Percentiles rank a stretch among this genome's conserved stretches.
Evolutionary conservation across 2,888 invertebrate species (phyloP).

Genomic region (Drosophila tanythrix): DNA sequence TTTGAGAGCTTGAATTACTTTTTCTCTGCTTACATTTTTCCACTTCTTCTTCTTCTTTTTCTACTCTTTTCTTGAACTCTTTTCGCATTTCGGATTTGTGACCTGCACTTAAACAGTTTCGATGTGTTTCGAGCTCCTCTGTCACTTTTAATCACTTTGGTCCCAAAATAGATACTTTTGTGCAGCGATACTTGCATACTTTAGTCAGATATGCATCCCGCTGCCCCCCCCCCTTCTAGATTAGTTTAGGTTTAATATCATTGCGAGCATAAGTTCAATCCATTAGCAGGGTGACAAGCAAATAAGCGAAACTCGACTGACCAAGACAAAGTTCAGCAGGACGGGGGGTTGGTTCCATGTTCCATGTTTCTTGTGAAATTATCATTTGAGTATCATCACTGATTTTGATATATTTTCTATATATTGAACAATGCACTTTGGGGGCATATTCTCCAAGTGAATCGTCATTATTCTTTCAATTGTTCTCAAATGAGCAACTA

Average conservation of each 20-base stretch:
- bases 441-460: neutral
- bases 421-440: neutral
- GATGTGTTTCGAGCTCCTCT: conserved; percentile 1
- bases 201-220: neutral
- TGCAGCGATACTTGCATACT: conserved; percentile 10
- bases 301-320: neutral
- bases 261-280: neutral
- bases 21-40: conserved; percentile 38
- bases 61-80: neutral
- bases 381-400: neutral
- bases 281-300: neutral
- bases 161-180: conserved; percentile 5
- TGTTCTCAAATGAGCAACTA: neutral
- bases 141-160: neutral
- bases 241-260: neutral
- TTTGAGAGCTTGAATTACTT: conserved; percentile 47
- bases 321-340: too few species aligned
- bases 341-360: neutral
- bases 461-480: neutral
- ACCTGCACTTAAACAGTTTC: conserved; percentile 37
- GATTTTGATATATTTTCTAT: neutral
- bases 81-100: conserved; percentile 38
- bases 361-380: neutral
- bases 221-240: neutral
- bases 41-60: conserved; percentile 1